Evolutionary conservation across 2,888 invertebrate species (phyloP).

Genomic region (Amaurobius ferox): DNA sequence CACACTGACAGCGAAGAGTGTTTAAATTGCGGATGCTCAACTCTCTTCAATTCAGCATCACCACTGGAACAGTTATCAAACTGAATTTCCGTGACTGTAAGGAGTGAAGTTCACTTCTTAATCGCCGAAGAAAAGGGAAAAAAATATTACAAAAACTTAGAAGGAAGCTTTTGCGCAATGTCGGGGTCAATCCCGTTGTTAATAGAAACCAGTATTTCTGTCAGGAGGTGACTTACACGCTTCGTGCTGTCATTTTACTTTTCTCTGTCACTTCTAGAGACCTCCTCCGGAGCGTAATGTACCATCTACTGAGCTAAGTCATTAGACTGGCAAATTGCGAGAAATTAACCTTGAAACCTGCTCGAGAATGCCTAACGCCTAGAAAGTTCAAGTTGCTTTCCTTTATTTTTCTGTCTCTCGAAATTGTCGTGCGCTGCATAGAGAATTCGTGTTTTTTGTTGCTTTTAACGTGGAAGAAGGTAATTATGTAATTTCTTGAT

Average conservation of each 20-base stretch:
- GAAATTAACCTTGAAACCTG: slow-evolving; percentile 47
- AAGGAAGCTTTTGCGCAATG: not conserved
- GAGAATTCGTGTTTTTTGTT: not conserved
- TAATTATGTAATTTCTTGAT: no score
- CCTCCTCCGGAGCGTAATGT: slow-evolving; percentile 20
- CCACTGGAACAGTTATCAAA: no score
- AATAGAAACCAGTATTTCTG: slow-evolving; percentile 27
- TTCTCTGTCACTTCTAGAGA: slow-evolving; percentile 24
- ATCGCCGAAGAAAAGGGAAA: not conserved
- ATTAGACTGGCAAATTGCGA: slow-evolving; percentile 60
- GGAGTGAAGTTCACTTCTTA: no score
- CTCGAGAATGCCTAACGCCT: slow-evolving; percentile 14
- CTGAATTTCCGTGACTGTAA: no score
- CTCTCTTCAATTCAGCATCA: no score
- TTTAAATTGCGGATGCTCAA: no score
- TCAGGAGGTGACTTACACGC: slow-evolving; percentile 20
- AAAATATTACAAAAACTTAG: not conserved
- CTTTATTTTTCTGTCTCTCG: not conserved
- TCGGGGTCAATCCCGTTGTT: not conserved
- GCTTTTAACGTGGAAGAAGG: slow-evolving; percentile 25
- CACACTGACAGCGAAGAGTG: no score
- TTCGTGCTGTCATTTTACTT: not conserved
- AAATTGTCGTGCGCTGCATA: slow-evolving; percentile 10
- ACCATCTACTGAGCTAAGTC: slow-evolving; percentile 1
- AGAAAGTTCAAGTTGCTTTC: not conserved